Conservation (phyloP, 2,113 vertebrate genomes). For the Menura novaehollandiae region DNA sequence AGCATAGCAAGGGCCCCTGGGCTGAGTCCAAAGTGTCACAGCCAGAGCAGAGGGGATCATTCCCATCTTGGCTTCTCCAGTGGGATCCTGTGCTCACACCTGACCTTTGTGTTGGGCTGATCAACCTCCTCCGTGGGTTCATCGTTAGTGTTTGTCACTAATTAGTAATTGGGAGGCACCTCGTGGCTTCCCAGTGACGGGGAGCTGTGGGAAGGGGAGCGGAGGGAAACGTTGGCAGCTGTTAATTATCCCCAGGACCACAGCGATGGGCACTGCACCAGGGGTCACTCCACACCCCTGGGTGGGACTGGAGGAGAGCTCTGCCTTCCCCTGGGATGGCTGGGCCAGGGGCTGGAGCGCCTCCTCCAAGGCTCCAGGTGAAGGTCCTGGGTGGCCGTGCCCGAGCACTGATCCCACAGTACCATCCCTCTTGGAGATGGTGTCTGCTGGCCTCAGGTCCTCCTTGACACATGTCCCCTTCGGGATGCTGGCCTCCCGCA, state of each 20-base stretch:
- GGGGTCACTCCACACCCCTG: too few relatives aligned
- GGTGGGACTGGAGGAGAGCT: neutral
- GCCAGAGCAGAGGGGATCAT: neutral
- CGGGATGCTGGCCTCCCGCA: neutral
- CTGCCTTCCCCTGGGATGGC: fast-evolving
- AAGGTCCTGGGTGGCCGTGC: neutral
- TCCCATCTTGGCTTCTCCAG: neutral
- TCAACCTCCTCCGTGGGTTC: neutral
- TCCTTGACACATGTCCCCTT: fast-evolving
- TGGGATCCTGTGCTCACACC: fast-evolving
- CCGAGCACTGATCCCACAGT: fast-evolving
- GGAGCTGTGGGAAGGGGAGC: fast-evolving
- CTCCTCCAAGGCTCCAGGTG: fast-evolving
- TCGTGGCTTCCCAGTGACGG: fast-evolving
- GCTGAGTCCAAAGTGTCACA: neutral
- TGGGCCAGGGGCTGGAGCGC: fast-evolving
- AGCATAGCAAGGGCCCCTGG: neutral
- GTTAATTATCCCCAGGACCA: fast-evolving
- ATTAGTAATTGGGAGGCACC: neutral
- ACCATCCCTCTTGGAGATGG: fast-evolving
- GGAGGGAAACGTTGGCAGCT: fast-evolving
- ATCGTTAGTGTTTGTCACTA: neutral
- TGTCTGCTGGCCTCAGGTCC: neutral
- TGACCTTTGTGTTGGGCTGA: neutral
- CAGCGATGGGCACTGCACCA: neutral